These are phyloP conservation scores for Drosophila busckii DNA, from an alignment of 1,140 invertebrate genomes.

Conservation along the genomic window DNA sequence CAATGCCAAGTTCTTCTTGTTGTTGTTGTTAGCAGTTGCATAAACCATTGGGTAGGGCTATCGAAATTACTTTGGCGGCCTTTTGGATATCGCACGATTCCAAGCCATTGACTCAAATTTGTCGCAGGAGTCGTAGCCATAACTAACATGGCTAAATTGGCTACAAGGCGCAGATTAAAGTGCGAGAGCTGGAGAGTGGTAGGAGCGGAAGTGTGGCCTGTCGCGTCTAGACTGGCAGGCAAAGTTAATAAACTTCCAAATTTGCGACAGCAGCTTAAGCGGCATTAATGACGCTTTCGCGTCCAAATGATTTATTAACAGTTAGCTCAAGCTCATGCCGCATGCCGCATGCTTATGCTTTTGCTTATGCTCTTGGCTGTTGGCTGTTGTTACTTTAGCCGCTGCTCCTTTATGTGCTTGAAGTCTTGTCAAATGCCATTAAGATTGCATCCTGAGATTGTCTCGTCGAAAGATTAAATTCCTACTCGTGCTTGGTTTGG, in stretches of 20 bases:
- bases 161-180: slow-evolving; percentile 25
- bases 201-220: slow-evolving; percentile 3
- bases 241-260: slow-evolving; percentile 51
- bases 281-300: slow-evolving; percentile 47
- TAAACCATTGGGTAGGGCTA: not conserved
- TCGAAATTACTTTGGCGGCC: slow-evolving; percentile 22
- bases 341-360: not conserved
- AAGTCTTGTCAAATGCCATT: slow-evolving; percentile 18
- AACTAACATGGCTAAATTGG: slow-evolving; percentile 20
- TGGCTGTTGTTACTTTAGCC: too few species aligned
- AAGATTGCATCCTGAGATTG: slow-evolving; percentile 14
- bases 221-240: slow-evolving; percentile 32
- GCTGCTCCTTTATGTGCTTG: too few species aligned
- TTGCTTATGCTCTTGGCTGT: not conserved
- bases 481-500: too few species aligned
- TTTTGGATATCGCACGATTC: slow-evolving; percentile 23
- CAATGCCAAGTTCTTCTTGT: too few species aligned
- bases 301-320: slow-evolving; percentile 50
- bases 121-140: too few species aligned
- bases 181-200: not conserved
- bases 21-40: too few species aligned
- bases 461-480: too few species aligned
- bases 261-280: slow-evolving; percentile 50
- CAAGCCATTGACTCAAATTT: slow-evolving; percentile 47
- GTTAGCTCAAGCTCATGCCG: slow-evolving; percentile 9